Evolutionary conservation across 1,140 invertebrate species (phyloP).

Genomic region (Thalassaphorura encarpata): DNA sequence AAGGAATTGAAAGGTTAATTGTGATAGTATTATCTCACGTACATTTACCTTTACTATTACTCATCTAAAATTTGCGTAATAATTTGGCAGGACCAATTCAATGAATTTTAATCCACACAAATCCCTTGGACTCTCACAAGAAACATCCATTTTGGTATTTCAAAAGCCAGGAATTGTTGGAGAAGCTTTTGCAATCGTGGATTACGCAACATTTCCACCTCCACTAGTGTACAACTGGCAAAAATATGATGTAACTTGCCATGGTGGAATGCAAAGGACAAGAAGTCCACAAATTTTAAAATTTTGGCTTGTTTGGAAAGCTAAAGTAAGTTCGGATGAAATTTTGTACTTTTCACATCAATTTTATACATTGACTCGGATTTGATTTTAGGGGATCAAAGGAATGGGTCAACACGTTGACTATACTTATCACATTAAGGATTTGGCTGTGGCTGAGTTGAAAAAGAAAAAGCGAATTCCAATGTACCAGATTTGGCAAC

Average conservation of each 20-base stretch:
- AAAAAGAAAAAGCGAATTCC: neutral
- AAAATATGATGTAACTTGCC: constrained; percentile 5
- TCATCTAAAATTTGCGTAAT: neutral
- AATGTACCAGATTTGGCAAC: neutral
- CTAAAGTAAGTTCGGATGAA: no score
- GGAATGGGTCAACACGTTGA: constrained; percentile 1
- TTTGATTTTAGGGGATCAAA: neutral
- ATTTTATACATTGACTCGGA: no score
- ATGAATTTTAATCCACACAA: constrained; percentile 92
- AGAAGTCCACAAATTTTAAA: constrained; percentile 16
- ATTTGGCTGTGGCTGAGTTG: neutral
- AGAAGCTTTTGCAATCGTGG: neutral
- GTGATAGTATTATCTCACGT: no score
- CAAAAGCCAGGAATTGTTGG: neutral
- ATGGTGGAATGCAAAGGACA: constrained; percentile 9
- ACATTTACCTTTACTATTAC: no score
- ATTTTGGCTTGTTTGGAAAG: constrained; percentile 22
- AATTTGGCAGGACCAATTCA: constrained; percentile 73
- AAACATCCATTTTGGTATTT: constrained; percentile 77
- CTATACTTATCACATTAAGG: neutral
- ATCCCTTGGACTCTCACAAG: constrained; percentile 70
- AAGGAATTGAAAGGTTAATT: constrained; percentile 50
- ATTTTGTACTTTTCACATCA: no score
- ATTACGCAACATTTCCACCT: neutral
- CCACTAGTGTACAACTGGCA: neutral